Conservation (phyloP, 1,140 invertebrate genomes). For the Ips nitidus region DNA sequence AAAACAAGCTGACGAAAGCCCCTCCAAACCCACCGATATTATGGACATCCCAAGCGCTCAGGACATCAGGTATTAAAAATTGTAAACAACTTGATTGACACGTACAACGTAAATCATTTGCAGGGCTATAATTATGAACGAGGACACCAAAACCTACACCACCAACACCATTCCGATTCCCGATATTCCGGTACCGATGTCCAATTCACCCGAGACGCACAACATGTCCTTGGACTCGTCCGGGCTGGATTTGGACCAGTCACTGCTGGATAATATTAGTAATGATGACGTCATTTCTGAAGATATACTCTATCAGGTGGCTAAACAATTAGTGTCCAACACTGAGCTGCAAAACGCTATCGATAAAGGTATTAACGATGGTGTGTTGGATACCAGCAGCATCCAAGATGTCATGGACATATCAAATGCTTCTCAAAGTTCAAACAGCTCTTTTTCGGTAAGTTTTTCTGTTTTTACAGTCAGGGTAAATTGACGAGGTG, state of each 20-base stretch:
- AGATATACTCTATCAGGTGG: constrained; percentile 68
- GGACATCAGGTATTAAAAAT: constrained; percentile 27
- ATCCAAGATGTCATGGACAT: constrained; percentile 30
- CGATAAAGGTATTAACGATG: constrained; percentile 62
- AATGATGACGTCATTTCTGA: constrained; percentile 62
- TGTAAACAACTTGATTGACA: not conserved
- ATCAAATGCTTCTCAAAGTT: constrained; percentile 7
- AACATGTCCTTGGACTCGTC: constrained; percentile 44
- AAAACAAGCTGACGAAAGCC: constrained; percentile 1
- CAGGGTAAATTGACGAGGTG: not conserved
- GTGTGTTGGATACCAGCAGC: constrained; percentile 43
- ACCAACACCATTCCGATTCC: constrained; percentile 43
- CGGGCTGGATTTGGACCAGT: constrained; percentile 52
- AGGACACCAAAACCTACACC: constrained; percentile 47
- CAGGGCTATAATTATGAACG: constrained; percentile 47
- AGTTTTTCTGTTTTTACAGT: not conserved
- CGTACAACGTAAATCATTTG: constrained; percentile 18
- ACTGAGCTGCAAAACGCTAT: constrained; percentile 68
- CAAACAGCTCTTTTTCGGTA: constrained; percentile 25
- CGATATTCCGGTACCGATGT: constrained; percentile 2
- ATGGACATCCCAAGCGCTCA: constrained; percentile 18
- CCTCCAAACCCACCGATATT: constrained; percentile 6
- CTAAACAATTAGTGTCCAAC: constrained; percentile 63
- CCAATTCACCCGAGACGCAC: constrained; percentile 29
- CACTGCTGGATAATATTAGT: constrained; percentile 55